Evolutionary conservation across 2,888 invertebrate species (phyloP).

Genomic region (Exephanes ischioxanthus): DNA sequence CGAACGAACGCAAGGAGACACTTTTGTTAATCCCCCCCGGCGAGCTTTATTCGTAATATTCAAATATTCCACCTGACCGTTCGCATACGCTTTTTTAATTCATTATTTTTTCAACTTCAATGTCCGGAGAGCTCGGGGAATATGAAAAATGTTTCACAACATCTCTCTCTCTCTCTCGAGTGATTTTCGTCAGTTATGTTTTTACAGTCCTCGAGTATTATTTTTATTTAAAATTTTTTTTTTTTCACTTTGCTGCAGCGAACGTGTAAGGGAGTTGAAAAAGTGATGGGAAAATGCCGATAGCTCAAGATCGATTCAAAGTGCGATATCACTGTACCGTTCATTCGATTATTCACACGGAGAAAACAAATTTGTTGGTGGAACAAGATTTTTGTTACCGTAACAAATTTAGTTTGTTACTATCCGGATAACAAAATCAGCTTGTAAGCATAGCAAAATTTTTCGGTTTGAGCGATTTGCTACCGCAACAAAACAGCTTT

Average conservation of each 20-base stretch:
- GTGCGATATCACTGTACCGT: too few species aligned
- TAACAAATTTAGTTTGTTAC: too few species aligned
- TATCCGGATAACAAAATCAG: too few species aligned
- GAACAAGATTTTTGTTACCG: too few species aligned
- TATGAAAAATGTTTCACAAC: not conserved
- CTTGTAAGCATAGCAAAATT: too few species aligned
- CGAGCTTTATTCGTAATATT: conserved; percentile 36
- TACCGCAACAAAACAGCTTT: too few species aligned
- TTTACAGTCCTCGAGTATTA: not conserved
- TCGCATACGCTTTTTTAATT: not conserved
- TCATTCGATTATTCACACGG: not conserved
- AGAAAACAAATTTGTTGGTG: too few species aligned
- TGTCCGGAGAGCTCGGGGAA: not conserved
- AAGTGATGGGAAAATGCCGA: not conserved
- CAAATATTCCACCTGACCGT: conserved; percentile 34
- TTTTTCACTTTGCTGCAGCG: not conserved
- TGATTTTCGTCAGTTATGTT: not conserved
- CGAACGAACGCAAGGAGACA: conserved; percentile 39
- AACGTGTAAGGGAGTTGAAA: not conserved
- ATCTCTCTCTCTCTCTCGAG: not conserved
- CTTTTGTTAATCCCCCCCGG: conserved; percentile 25
- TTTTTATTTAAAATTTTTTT: not conserved
- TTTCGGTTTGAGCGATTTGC: too few species aligned
- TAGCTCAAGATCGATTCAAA: not conserved
- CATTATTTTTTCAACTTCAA: not conserved